Base-by-base conservation (phyloP, 2,797 vertebrate species). In the Sebastes wilsoni region DNA sequence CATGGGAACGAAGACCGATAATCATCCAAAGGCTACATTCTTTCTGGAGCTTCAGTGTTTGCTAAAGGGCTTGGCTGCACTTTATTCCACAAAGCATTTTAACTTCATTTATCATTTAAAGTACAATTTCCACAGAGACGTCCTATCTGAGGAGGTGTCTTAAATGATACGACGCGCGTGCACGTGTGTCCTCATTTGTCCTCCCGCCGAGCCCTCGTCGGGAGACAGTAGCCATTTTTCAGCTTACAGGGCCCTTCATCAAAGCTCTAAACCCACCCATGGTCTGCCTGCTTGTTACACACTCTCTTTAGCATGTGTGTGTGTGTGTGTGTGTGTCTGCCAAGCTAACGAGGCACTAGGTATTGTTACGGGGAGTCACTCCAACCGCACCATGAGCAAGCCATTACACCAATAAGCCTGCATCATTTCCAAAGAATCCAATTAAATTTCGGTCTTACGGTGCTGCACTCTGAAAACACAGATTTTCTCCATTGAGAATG, bases 371-470 rank as follows among this genome's bases (percentile, higher is more conserved):
- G 86, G 87, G 89, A 79, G 82, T 89, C 89, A 84, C 88, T 93
- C 92, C 89, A 92, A 93, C 90, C 88, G 68, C 92, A 93, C 88
- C 91, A 92, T 93, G 90, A 93, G 89, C 89, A 85, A 91, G 86
- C 88, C 91, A 93, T 93, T 94, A 93, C 88, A 89, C 90, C 91
- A 90, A 90, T 91, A 91, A 92, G 91, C 91, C 87, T 88, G 89
- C 91, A 90, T 92, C 90, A 92, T 90, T 93, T 94, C 92, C 88
- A 93, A 92, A 92, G 92, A 94, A 94, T 94, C 92, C 91, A 94
- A 94, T 93, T 90, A 93, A 92, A 94, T 87, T 90, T 91, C 23
- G 80, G 91, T 94, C 87, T 91, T 93, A 93, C 87, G 82, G 90
- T 20, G 77, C 83, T 92, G 90, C 92, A 86, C 89, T 90, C 85